Conservation (phyloP, 2,797 vertebrate genomes). For the Rhadinocentrus ornatus region DNA sequence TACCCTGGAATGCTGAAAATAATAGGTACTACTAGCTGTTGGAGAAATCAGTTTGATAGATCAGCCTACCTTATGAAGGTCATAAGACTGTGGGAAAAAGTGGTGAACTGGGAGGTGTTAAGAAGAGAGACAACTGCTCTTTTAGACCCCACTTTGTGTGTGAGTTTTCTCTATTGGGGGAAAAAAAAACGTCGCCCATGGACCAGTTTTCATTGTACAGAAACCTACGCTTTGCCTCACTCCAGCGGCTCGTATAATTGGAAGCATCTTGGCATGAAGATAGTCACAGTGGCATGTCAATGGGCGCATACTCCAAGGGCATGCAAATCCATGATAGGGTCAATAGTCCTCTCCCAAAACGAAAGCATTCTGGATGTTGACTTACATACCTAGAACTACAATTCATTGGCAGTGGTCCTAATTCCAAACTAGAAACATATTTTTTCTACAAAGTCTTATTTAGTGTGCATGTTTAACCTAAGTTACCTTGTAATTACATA, state of each 20-base stretch:
- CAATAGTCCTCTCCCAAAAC: conserved; percentile 66
- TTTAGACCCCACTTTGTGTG: conserved; percentile 41
- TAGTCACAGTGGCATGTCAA: conserved; percentile 85
- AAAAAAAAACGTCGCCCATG: conserved; percentile 72
- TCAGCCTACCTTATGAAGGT: conserved; percentile 40
- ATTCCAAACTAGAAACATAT: conserved; percentile 52
- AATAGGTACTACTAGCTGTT: conserved; percentile 35
- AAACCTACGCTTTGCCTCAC: conserved; percentile 82
- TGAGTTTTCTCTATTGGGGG: conserved; percentile 64
- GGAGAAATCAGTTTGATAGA: conserved; percentile 43
- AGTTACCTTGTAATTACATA: not conserved
- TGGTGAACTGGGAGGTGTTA: conserved; percentile 46
- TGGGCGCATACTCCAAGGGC: conserved; percentile 83
- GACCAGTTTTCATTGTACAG: conserved; percentile 75
- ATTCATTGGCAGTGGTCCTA: conserved; percentile 49
- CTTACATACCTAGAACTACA: conserved; percentile 65
- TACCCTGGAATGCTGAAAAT: conserved; percentile 28
- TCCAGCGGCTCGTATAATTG: conserved; percentile 85
- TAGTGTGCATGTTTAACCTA: conserved; percentile 29
- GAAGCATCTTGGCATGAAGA: conserved; percentile 86
- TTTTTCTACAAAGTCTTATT: conserved; percentile 56
- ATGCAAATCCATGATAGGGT: conserved; percentile 79
- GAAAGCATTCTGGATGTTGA: conserved; percentile 48
- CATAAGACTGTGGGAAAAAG: conserved; percentile 48
- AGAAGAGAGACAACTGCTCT: conserved; percentile 49